phyloP scores from a whole-genome alignment of 2,797 vertebrate genomes.

The Sphenopsis melanotis region DNA sequence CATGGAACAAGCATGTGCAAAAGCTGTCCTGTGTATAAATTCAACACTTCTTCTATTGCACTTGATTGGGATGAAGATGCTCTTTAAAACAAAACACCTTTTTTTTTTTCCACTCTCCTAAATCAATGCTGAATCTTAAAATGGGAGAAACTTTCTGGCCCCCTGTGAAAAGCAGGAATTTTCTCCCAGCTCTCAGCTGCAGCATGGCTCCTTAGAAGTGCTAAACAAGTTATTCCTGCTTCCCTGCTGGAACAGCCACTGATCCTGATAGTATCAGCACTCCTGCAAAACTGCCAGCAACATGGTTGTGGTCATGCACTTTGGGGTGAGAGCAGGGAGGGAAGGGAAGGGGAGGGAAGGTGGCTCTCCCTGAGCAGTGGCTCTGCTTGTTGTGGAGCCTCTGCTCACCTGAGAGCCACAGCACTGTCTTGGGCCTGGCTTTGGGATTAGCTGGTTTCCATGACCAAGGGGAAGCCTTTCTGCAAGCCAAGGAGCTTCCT shows the following conservation, averaged over 20 bases:
- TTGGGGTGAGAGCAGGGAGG: background rate
- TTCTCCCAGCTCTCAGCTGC: conserved; percentile 24
- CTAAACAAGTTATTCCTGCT: conserved; percentile 51
- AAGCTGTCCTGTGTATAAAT: background rate
- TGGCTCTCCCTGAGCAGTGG: background rate
- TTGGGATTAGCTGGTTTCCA: background rate
- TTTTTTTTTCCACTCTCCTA: background rate
- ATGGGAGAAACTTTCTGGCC: conserved; percentile 50
- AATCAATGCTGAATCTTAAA: background rate
- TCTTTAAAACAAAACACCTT: background rate
- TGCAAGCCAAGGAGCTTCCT: background rate
- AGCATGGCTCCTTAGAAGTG: conserved; percentile 29
- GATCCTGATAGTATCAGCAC: background rate
- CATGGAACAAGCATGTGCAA: background rate
- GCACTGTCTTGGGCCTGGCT: background rate
- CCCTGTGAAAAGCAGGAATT: conserved; percentile 14
- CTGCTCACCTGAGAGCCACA: background rate
- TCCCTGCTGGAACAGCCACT: conserved; percentile 11
- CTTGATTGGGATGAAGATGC: background rate
- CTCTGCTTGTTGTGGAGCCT: background rate
- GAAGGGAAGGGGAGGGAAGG: background rate
- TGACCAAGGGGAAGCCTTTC: background rate
- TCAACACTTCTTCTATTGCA: background rate
- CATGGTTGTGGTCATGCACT: fast-evolving
- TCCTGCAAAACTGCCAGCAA: background rate